Evolutionary conservation across 2,888 invertebrate genomes (phyloP), one percentile per base, ranked within the genome.

Genomic region (Lasius platythorax): DNA sequence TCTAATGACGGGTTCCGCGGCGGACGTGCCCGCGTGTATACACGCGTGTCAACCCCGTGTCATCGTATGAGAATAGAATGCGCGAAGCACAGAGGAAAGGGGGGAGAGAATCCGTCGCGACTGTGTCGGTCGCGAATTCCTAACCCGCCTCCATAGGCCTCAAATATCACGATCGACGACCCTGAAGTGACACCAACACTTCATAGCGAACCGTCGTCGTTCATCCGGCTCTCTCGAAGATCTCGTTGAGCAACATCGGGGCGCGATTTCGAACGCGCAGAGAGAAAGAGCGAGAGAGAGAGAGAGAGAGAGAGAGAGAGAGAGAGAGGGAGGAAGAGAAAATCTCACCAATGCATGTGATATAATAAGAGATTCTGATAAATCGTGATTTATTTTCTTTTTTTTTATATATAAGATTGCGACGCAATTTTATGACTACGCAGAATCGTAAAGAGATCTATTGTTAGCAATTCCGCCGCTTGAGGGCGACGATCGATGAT

Each of bases 1-100:
- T 91, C 90, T 93, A 94, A 94, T 93, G 93, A 93, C 88, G 93
- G 93, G 93, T 93, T 90, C 89, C 88, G 84, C 85, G 87, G 37
- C 70, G 37, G 67, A 61, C 53, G 85, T 85, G 78, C 86, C 87
- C 87, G 85, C 85, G 81, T 43, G 40, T 67, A 72, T 79, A 72
- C 82, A 84, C 87, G 79, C 68, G 53, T 70, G 81, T 87, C 83
- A 81, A 85, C 70, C 85, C 85, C 83, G 70, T 56, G 89, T 89
- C 90, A 86, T 89, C 91, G 91, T 75, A 82, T 84, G 79, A 83
- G 91, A 87, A 88, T 89, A 89, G 90, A 90, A 90, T 90, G 90
- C 89, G 75, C 43, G 37, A 53, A 53, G 53, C n/a, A 12, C 15
- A 75, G n/a, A 9, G 0, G 1, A n/a, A 61, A 12, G n/a, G 18